phyloP scores from a whole-genome alignment of 2,113 vertebrate genomes.

The Hippopotamus amphibius region DNA sequence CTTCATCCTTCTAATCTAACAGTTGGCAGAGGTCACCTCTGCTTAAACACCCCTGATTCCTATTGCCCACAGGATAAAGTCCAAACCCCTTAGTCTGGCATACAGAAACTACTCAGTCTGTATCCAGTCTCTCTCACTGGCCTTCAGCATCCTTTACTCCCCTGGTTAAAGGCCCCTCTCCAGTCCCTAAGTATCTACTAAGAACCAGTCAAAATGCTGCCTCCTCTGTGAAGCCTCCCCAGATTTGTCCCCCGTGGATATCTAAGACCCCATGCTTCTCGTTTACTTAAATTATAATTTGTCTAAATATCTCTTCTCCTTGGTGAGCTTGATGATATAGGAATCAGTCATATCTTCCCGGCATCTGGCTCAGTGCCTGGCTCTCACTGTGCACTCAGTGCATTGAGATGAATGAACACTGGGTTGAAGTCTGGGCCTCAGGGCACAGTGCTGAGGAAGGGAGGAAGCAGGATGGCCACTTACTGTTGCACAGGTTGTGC shows the following conservation, averaged over 20 bases:
- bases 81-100: not conserved
- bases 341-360: not conserved
- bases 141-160: not conserved
- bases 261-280: not conserved
- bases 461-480: not conserved
- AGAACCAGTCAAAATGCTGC: not conserved
- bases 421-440: not conserved
- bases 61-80: rapidly evolving
- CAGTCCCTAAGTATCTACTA: not conserved
- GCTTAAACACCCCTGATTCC: not conserved
- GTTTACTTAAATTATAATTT: not conserved
- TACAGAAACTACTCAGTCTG: not conserved
- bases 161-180: not conserved
- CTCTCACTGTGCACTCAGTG: not conserved
- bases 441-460: not conserved
- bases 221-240: not conserved
- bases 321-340: not conserved
- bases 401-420: not conserved
- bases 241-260: not conserved
- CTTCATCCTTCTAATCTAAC: not conserved
- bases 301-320: not conserved
- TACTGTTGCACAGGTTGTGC: not conserved
- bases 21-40: not conserved
- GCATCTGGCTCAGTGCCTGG: not conserved
- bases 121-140: not conserved